These are phyloP conservation scores for Thera obeliscata DNA, from an alignment of 2,888 invertebrate genomes.

Conservation along the genomic window DNA sequence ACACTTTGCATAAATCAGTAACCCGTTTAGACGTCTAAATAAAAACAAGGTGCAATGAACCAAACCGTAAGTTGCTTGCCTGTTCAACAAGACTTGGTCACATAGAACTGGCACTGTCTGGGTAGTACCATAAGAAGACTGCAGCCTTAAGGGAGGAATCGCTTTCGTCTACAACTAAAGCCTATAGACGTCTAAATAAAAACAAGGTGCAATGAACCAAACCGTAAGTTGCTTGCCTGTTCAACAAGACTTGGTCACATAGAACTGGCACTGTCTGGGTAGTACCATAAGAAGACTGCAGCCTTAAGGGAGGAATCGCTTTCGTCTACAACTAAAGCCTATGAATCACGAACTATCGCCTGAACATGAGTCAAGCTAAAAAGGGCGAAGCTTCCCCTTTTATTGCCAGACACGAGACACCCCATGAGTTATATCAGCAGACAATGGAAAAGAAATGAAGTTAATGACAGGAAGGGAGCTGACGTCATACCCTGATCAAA, in stretches of 20 bases:
- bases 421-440: slow-evolving; percentile 43
- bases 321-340: slow-evolving; percentile 24
- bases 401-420: slow-evolving; percentile 52
- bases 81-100: no score
- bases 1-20: no score
- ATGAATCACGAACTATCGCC: slow-evolving; percentile 23
- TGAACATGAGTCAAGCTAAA: slow-evolving; percentile 49
- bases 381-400: slow-evolving; percentile 49
- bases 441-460: slow-evolving; percentile 35
- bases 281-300: no score
- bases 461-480: slow-evolving; percentile 33
- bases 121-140: no score
- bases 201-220: not conserved
- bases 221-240: no score
- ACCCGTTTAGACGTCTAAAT: no score
- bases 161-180: slow-evolving; percentile 27
- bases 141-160: not conserved
- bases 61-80: no score
- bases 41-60: not conserved
- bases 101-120: no score
- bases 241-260: no score
- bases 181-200: not conserved
- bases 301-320: slow-evolving; percentile 8
- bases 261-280: no score
- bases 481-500: slow-evolving; percentile 26